Evolutionary conservation across 2,888 invertebrate genomes (phyloP).

Genomic region (Dioctria rufipes): DNA sequence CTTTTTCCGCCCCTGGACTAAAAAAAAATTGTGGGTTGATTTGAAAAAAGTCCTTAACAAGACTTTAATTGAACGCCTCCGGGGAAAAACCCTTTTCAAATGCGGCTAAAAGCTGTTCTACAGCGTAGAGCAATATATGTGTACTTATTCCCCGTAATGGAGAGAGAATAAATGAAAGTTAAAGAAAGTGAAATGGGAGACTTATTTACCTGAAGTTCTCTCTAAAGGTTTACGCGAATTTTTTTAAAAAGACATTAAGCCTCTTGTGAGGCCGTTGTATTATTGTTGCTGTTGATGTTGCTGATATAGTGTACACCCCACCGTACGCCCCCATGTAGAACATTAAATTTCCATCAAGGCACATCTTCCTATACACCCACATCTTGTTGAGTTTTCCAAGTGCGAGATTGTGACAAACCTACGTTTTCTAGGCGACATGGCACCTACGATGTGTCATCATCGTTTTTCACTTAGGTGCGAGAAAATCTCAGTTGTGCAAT

Average conservation of each 20-base stretch:
- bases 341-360: conserved; percentile 16
- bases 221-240: neutral
- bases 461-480: conserved; percentile 19
- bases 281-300: neutral
- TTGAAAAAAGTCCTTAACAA: neutral
- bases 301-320: neutral
- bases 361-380: neutral
- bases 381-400: neutral
- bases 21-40: neutral
- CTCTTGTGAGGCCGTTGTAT: neutral
- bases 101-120: too few species aligned
- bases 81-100: too few species aligned
- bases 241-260: conserved; percentile 16
- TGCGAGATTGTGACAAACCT: neutral
- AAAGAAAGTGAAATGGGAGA: neutral
- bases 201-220: neutral
- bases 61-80: neutral
- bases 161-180: neutral
- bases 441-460: conserved; percentile 19
- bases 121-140: too few species aligned
- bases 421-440: neutral
- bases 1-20: neutral
- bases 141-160: neutral
- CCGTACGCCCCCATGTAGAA: neutral
- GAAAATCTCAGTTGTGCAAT: neutral